Conservation (phyloP, 30 jellyfish, hydroid and myxozoan genomes). For the Nemopilema nomurai region DNA sequence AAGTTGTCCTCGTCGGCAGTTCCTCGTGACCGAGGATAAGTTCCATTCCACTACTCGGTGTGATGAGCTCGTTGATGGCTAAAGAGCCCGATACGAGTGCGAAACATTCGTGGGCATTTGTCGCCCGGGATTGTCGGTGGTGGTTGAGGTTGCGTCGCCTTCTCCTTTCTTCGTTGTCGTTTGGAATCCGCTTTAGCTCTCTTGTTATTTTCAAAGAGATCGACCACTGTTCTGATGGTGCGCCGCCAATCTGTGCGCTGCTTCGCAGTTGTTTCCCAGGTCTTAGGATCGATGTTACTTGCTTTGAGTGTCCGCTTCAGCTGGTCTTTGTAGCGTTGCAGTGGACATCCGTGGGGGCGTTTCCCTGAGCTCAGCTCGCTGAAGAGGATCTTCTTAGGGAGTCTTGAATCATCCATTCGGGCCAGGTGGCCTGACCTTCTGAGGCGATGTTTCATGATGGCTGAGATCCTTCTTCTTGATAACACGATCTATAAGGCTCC, state of each 20-base stretch:
- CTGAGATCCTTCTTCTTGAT: constrained; percentile 5
- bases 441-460: background rate
- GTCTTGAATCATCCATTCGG: background rate
- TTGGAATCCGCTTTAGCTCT: too few species aligned
- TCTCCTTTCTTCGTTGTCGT: too few species aligned
- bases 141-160: too few species aligned
- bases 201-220: too few species aligned
- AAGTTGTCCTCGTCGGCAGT: background rate
- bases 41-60: too few species aligned
- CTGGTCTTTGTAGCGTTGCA: background rate
- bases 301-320: background rate
- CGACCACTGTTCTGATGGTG: background rate
- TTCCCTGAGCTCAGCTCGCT: background rate
- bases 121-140: too few species aligned
- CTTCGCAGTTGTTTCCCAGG: constrained; percentile 9
- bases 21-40: too few species aligned
- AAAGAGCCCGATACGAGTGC: too few species aligned
- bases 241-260: background rate
- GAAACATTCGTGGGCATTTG: too few species aligned
- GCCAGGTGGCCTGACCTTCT: background rate
- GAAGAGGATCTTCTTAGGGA: background rate
- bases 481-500: constrained; percentile 14
- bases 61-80: too few species aligned
- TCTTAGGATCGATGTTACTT: background rate
- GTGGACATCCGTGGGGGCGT: background rate